A percentile compares a stretch with the other conserved stretches of the same genome.
Conservation (phyloP, 1,140 invertebrate genomes). For the Rhizoglyphus robini region DNA sequence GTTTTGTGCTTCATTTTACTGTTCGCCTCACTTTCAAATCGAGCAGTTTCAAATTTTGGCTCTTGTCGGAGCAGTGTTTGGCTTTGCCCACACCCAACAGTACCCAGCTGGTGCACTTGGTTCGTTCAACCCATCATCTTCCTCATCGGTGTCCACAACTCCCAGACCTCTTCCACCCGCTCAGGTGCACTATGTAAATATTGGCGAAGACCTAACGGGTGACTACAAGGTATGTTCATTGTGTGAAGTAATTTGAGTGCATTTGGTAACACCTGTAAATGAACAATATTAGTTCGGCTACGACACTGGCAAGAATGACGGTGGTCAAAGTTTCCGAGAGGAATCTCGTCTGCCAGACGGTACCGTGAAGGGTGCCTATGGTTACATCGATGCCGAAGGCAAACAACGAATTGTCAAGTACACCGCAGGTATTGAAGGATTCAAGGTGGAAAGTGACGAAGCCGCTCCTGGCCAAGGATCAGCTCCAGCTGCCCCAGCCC, state of each 20-base stretch:
- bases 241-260: no score
- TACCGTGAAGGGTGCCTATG: constrained; percentile 43
- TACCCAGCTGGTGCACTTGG: background rate
- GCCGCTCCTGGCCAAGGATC: constrained; percentile 20
- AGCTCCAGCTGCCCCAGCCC: constrained; percentile 20
- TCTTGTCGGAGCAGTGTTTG: background rate
- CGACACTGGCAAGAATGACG: constrained; percentile 28
- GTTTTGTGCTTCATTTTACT: no score
- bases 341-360: constrained; percentile 30
- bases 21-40: no score
- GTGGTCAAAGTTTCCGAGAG: constrained; percentile 28
- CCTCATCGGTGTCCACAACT: constrained; percentile 6
- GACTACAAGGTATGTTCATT: constrained; percentile 22
- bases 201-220: constrained; percentile 21
- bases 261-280: background rate
- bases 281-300: constrained; percentile 25
- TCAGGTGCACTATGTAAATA: constrained; percentile 22
- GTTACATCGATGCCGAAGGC: constrained; percentile 42
- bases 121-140: background rate
- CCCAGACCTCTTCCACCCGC: constrained; percentile 17
- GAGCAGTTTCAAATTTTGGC: background rate
- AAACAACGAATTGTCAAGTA: constrained; percentile 46
- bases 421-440: constrained; percentile 48
- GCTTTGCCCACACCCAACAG: background rate
- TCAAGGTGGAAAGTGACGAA: constrained; percentile 39